These are phyloP conservation scores for Salvator merianae DNA, from an alignment of 2,113 vertebrate genomes.

Conservation along the genomic window DNA sequence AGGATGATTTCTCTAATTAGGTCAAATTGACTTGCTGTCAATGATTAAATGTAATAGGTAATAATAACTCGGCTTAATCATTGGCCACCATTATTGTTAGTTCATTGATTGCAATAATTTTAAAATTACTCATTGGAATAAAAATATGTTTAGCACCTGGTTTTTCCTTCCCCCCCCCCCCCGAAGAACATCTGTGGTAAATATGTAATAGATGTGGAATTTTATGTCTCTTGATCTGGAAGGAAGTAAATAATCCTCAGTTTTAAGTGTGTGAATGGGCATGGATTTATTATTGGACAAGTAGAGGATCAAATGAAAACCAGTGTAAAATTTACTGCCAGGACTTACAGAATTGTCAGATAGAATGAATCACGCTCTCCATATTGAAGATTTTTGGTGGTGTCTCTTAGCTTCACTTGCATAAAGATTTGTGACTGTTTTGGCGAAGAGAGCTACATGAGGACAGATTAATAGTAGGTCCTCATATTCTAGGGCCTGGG, in stretches of 20 bases:
- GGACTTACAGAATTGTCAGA: slow-evolving; percentile 58
- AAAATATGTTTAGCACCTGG: slow-evolving; percentile 90
- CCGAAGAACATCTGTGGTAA: slow-evolving; percentile 80
- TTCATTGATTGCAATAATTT: slow-evolving; percentile 96
- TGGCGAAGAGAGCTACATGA: slow-evolving; percentile 6
- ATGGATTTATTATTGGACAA: slow-evolving; percentile 65
- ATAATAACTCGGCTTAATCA: slow-evolving; percentile 86
- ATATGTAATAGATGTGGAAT: slow-evolving; percentile 74
- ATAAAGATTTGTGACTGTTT: slow-evolving; percentile 29
- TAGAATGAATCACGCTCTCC: slow-evolving; percentile 46
- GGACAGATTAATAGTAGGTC: background rate
- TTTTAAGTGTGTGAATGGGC: slow-evolving; percentile 65
- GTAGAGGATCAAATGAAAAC: slow-evolving; percentile 69
- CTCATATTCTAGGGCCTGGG: background rate
- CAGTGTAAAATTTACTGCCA: slow-evolving; percentile 66
- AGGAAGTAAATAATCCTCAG: slow-evolving; percentile 69
- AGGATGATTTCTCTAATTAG: slow-evolving; percentile 90
- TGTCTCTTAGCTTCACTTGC: slow-evolving; percentile 25
- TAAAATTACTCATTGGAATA: slow-evolving; percentile 87
- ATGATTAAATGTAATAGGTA: slow-evolving; percentile 91
- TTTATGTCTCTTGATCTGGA: slow-evolving; percentile 71
- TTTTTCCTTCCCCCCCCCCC: slow-evolving; percentile 63
- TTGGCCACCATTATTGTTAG: slow-evolving; percentile 87
- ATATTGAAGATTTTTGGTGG: slow-evolving; percentile 34
- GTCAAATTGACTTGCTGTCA: slow-evolving; percentile 88